Evolutionary conservation across 2,797 vertebrate species (phyloP), one percentile per base, ranked within the genome.

Genomic region (Melanotaenia nigrans): DNA sequence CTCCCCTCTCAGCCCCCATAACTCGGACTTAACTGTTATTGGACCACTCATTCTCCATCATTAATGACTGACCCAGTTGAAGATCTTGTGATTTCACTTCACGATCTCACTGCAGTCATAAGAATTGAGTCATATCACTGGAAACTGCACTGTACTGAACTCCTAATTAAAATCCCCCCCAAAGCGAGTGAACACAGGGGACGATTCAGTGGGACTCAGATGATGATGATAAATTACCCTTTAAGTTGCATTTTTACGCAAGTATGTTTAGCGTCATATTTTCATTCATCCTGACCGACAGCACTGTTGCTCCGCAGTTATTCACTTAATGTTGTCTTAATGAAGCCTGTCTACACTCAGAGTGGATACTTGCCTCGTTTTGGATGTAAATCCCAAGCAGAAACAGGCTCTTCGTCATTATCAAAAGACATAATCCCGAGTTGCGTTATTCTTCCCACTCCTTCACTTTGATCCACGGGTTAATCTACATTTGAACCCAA

Each of bases 291-390:
- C n/a, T 3, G 9, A 42, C 47, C 40, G 45, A 47, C 72, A 30
- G 66, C 78, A 65, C 81, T 84, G 83, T 79, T 81, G 69, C 58
- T 65, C 79, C 68, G 76, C 78, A 66, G 73, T 11, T 61, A 75
- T n/a, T 30, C 36, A 61, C 51, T 55, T 61, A 73, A 58, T 49
- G 40, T 11, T 57, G 67, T 72, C 77, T 63, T 40, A 66, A 75
- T 32, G 71, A 81, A 61, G 81, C 51, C 66, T 57, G 3, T 14
- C 22, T 32, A 14, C 61, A 55, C 76, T 38, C 66, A 45, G 53
- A 66, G 7, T 14, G 68, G 32, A 1, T 85, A 93, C 92, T 93
- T 89, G 90, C 92, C 90, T 93, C 67, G 83, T 77, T 85, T 74
- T 71, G 80, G 71, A 80, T 67, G 86, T 28, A 38, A 68, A 83